Base-by-base conservation (phyloP, 2,888 invertebrate species). In the Meganola albula region DNA sequence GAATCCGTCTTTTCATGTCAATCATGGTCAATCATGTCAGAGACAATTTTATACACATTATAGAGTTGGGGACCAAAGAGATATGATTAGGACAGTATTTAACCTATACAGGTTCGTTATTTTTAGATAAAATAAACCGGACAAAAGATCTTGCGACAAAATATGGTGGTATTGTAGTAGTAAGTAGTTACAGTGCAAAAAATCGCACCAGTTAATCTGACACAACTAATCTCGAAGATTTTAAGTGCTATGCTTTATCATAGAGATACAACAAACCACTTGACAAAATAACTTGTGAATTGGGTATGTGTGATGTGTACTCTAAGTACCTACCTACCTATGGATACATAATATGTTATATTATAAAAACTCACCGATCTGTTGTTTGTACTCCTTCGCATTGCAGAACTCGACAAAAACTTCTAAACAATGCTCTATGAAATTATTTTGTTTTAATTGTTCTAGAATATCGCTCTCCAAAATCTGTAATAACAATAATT, bases 351-450 rank as follows among this genome's bases (percentile, higher is more conserved):
- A 18, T 8, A 21, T 24, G 4, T 7, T 20, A 2, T 20, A 3
- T 20, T 2, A 7, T 7, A 5, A 7, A 20, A 20, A 63, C 78
- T 70, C 49, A 83, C 84, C 75, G 24, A 82, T 55, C 39, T 40
- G 50, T 44, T 49, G 63, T 35, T 62, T 58, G 39, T 68, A 67
- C 27, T 72, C 64, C 29, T 64, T 73, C 12, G 57, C 54, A 33
- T 73, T 73, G 42, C 70, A 75, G 49, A 79, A 84, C 18, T 72
- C 70, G n/a, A 79, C 63, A 2, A 84, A 61, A 32, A 78, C 65
- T 27, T 79, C 71, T 28, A 83, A 50, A 49, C 74, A 74, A 30
- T 60, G 67, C 28, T 79, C 77, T 21, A 76, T 30, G 41, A 80
- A 78, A 37, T 71, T 62, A 22, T 67, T 48, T 32, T 67, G 68